These are phyloP conservation scores for Hydropotes inermis DNA, from an alignment of 2,113 vertebrate genomes.

Conservation along the genomic window DNA sequence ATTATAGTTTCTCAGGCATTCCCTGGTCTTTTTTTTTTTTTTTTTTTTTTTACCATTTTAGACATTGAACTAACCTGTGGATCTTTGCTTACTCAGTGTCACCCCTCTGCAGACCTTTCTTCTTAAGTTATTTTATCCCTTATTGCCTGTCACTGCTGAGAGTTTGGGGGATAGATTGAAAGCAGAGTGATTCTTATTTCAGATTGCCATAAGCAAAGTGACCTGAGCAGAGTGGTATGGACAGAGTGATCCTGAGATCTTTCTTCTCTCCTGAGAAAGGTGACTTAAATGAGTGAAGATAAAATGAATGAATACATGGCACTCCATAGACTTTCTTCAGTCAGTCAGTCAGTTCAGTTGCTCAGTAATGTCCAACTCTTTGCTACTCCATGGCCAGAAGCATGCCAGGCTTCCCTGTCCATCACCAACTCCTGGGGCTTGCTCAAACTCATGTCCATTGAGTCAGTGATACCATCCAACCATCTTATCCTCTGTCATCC, in stretches of 20 bases:
- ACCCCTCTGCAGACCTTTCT: not conserved
- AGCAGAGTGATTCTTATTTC: not conserved
- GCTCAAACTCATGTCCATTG: not conserved
- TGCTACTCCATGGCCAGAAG: not conserved
- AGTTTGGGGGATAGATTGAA: not conserved
- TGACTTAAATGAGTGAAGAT: not conserved
- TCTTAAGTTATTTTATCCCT: not conserved
- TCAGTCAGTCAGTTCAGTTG: not conserved
- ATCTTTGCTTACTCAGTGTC: not conserved
- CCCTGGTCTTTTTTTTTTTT: not conserved
- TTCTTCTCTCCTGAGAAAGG: not conserved
- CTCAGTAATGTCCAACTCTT: not conserved
- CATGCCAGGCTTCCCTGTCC: not conserved
- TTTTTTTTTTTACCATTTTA: not conserved
- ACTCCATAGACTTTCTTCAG: not conserved
- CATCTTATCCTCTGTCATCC: not conserved
- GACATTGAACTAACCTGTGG: not conserved
- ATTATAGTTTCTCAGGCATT: not conserved
- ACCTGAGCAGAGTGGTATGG: not conserved
- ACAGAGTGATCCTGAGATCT: not conserved
- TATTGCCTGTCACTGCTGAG: not conserved
- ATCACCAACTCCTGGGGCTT: not conserved
- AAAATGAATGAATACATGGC: not conserved
- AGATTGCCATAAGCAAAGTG: not conserved
- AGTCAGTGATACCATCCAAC: not conserved